Base-by-base conservation (phyloP, 2,888 invertebrate species). In the Cinara cedri region DNA sequence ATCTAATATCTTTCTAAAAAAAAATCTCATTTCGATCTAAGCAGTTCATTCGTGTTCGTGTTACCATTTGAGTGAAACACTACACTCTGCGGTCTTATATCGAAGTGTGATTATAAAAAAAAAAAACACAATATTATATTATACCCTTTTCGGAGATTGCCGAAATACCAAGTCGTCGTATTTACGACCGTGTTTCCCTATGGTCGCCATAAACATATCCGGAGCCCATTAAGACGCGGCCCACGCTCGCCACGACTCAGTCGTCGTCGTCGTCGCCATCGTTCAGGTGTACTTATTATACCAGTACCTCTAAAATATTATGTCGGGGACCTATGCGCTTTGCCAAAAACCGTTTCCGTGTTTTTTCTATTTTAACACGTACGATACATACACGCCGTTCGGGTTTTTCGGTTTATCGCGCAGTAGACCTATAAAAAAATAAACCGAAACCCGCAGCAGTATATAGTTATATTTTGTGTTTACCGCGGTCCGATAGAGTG, bases 281-380 rank as follows among this genome's bases (percentile, higher is more conserved):
- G 55, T 63, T 9, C 26, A 10, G 42, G 42, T 70, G 34, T 49
- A 6, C 19, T 34, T 3, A 19, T 1, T 55, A 21, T 70, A 21
- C 13, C 16, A 34, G 2, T 14, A n/a, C 42, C 2, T 63, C 65
- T 55, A n/a, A n/a, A n/a, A n/a, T n/a, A n/a, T n/a, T n/a, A 66
- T 46, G 19, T 49, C 62, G 14, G 26, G 46, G 19, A 63, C 63
- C 63, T 42, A 54, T 46, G 66, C 34, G 68, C 34, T 57, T 78
- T 70, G 78, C 66, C 78, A 78, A 78, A 78, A 78, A 78, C 68
- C 66, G 42, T 78, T 78, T 78, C 78, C 70, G 78, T 78, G 78
- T 78, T 68, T 34, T 68, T 78, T 78, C 66, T 66, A 74, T 74
- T 72, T 72, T 65, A 74, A 74, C 74, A 74, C 63, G 63, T 72